Base-by-base conservation (phyloP, 2,797 vertebrate species). In the Peromyscus melanophrys region DNA sequence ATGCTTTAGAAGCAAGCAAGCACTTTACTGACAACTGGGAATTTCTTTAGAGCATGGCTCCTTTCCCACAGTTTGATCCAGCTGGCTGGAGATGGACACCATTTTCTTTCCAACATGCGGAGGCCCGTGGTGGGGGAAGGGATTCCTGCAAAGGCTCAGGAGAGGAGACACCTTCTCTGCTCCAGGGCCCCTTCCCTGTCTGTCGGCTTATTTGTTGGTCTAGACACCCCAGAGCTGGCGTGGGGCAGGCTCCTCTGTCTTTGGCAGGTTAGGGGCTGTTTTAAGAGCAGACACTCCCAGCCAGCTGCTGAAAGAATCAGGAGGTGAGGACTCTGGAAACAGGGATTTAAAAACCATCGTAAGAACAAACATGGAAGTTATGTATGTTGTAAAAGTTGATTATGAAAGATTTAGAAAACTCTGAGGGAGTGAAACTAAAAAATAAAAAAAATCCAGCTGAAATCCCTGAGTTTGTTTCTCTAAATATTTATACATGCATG, bases 341-440 rank as follows among this genome's bases (percentile, higher is more conserved):
- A 40, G 13, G 25, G 5, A 27, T n/a, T 92, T 83, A 10, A 4
- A 82, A 82, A 90, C 85, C 78, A 78, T 55, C 31, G n/a, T 52
- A 49, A 49, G 71, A 73, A 63, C 10, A 89, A 65, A 69, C 21
- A 86, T 59, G 89, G 52, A 78, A 67, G 49, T 65, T 57, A 31
- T 63, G 12, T 67, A 57, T 14, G 19, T 67, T n/a, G 82, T 19
- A 57, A 90, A 92, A 84, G 3, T 34, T 69, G 31, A 82, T 76
- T 40, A 21, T 55, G 6, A 43, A 88, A 78, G 49, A 92, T 63
- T n/a, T 83, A 67, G 63, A 84, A 92, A 92, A 91, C 31, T 46
- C 34, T 40, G 59, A 16, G 65, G 76, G 55, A 55, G 23, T 75
- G 31, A 82, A 49, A 85, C 21, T 82, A 77, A 78, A 87, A 80